A percentile compares a stretch with the other conserved stretches of the same genome.
Evolutionary conservation across 2,113 vertebrate species (phyloP).

Genomic region (Condylura cristata): DNA sequence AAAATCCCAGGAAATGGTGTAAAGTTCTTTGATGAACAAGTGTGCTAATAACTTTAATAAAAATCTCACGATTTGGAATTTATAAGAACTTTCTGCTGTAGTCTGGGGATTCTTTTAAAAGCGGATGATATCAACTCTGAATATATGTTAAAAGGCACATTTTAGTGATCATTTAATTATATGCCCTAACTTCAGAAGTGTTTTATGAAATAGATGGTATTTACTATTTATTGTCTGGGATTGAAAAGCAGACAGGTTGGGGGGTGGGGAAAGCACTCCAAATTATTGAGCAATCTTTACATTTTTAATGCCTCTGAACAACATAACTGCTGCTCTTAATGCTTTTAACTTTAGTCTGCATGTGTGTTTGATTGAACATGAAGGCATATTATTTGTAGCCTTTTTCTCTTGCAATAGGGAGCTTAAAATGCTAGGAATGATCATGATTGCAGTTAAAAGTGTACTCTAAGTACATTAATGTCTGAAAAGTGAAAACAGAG

Average conservation of each 20-base stretch:
- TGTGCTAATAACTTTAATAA: slow-evolving; percentile 61
- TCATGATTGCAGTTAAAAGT: not conserved
- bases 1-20: slow-evolving; percentile 34
- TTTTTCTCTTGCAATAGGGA: not conserved
- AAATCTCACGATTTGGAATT: slow-evolving; percentile 64
- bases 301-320: not conserved
- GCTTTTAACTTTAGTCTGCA: slow-evolving; percentile 44
- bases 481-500: not conserved
- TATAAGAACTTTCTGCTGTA: slow-evolving; percentile 42
- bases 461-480: not conserved
- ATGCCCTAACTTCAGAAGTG: slow-evolving; percentile 35
- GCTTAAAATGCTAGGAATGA: not conserved
- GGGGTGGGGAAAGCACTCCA: not conserved
- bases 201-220: slow-evolving; percentile 42
- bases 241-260: slow-evolving; percentile 22
- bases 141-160: slow-evolving; percentile 3
- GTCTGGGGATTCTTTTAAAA: slow-evolving; percentile 57
- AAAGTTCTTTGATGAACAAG: slow-evolving; percentile 60
- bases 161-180: slow-evolving; percentile 33
- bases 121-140: not conserved
- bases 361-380: slow-evolving; percentile 20
- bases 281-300: not conserved
- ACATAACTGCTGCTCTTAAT: not conserved
- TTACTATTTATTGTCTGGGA: slow-evolving; percentile 11
- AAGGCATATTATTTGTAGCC: not conserved